These are phyloP conservation scores for Sitophilus oryzae DNA, from an alignment of 1,140 invertebrate species.

Conservation along the genomic window DNA sequence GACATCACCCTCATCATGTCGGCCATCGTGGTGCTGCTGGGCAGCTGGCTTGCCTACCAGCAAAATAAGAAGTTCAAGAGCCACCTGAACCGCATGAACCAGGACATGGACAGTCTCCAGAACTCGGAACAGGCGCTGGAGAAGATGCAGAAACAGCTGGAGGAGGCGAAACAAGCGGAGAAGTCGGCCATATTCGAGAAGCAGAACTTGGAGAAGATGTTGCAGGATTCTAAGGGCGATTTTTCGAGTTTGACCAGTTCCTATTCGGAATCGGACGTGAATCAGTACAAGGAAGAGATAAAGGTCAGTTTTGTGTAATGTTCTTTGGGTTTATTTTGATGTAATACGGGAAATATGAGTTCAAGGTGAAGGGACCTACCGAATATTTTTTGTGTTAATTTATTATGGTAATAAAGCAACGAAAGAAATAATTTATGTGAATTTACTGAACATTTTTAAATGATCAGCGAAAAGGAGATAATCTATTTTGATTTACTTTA, in stretches of 20 bases:
- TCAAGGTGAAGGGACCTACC: no score
- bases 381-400: no score
- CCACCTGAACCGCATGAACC: slow-evolving; percentile 82
- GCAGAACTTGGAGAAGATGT: slow-evolving; percentile 68
- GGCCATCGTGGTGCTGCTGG: slow-evolving; percentile 73
- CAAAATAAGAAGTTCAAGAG: slow-evolving; percentile 81
- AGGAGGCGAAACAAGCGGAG: slow-evolving; percentile 54
- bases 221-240: slow-evolving; percentile 61
- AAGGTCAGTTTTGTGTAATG: slow-evolving; percentile 50
- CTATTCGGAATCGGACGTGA: slow-evolving; percentile 74
- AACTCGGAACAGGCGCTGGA: slow-evolving; percentile 81
- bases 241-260: slow-evolving; percentile 59
- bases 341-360: no score
- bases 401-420: no score
- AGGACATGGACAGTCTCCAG: slow-evolving; percentile 87
- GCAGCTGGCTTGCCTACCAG: slow-evolving; percentile 85
- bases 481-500: no score
- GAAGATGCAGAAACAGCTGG: slow-evolving; percentile 71
- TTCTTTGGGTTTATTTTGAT: background rate
- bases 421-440: no score
- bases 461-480: no score
- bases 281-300: slow-evolving; percentile 75
- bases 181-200: slow-evolving; percentile 76
- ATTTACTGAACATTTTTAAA: no score
- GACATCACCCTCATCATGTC: slow-evolving; percentile 80